These are phyloP conservation scores for Ophion obscuratus DNA, from an alignment of 2,888 invertebrate genomes.

Conservation along the genomic window DNA sequence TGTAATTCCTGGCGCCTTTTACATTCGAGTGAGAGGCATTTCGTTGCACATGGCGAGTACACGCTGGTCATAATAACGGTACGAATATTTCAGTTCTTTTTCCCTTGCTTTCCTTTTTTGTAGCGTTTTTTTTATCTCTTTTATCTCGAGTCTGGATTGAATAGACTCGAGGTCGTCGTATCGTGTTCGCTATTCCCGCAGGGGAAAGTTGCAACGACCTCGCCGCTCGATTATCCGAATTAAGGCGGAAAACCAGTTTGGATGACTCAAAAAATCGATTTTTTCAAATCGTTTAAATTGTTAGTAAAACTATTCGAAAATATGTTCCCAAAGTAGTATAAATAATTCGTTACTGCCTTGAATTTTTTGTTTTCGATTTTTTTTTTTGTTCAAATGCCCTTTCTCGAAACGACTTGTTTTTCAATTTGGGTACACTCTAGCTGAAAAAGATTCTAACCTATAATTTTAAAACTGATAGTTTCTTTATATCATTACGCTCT, in stretches of 20 bases:
- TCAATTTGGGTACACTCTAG: no score
- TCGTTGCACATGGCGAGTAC: constrained; percentile 33
- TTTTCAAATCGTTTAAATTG: no score
- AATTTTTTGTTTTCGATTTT: no score
- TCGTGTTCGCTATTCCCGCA: constrained; percentile 36
- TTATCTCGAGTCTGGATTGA: constrained; percentile 12
- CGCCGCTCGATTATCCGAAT: constrained; percentile 31
- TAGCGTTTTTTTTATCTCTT: constrained; percentile 16
- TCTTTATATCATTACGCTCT: no score
- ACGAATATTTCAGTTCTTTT: constrained; percentile 37
- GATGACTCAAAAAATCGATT: no score
- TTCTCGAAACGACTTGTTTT: no score
- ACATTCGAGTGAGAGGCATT: constrained; percentile 59
- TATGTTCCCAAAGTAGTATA: no score
- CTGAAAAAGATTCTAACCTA: no score
- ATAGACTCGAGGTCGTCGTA: constrained; percentile 50
- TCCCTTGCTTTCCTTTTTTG: constrained; percentile 18
- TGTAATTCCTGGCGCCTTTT: constrained; percentile 53
- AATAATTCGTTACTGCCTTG: no score
- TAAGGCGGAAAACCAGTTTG: background rate
- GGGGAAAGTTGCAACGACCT: constrained; percentile 56
- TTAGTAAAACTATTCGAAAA: no score
- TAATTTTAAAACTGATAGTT: no score
- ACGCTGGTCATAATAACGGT: constrained; percentile 44
- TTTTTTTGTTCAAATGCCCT: no score